Percentiles rank a stretch among this genome's conserved stretches.
phyloP scores from a whole-genome alignment of 2,113 vertebrate species.

The Haemorhous mexicanus region DNA sequence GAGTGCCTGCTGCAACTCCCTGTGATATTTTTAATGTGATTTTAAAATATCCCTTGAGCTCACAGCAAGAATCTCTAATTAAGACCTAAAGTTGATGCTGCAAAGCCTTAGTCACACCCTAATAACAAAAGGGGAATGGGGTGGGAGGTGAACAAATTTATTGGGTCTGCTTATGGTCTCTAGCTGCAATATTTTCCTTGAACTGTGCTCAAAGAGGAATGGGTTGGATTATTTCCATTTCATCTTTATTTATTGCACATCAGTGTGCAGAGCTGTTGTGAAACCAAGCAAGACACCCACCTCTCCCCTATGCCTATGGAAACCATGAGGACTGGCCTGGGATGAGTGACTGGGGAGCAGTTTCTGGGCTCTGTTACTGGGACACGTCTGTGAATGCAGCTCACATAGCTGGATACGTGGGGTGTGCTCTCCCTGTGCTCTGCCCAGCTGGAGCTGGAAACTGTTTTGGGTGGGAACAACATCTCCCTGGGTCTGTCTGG shows the following conservation, averaged over 20 bases:
- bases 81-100: conserved; percentile 46
- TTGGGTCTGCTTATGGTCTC: conserved; percentile 54
- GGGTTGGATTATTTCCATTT: conserved; percentile 62
- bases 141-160: conserved; percentile 17
- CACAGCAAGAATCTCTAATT: not conserved
- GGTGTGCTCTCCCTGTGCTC: not conserved
- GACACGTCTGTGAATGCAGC: not conserved
- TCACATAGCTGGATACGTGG: not conserved
- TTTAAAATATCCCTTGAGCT: not conserved
- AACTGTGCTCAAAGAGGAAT: conserved; percentile 52
- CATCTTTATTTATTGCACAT: conserved; percentile 56
- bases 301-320: conserved; percentile 22
- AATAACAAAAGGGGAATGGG: conserved; percentile 44
- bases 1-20: not conserved
- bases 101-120: conserved; percentile 51
- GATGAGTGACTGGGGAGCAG: conserved; percentile 49
- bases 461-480: conserved; percentile 27
- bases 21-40: not conserved
- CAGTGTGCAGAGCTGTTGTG: not conserved
- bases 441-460: conserved; percentile 28
- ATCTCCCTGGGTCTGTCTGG: not conserved
- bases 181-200: conserved; percentile 62
- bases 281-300: conserved; percentile 44
- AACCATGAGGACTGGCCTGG: conserved; percentile 6
- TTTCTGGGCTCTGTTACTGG: conserved; percentile 3